Base-by-base conservation (phyloP, 2,113 vertebrate species). In the Phylloscopus trochiloides region DNA sequence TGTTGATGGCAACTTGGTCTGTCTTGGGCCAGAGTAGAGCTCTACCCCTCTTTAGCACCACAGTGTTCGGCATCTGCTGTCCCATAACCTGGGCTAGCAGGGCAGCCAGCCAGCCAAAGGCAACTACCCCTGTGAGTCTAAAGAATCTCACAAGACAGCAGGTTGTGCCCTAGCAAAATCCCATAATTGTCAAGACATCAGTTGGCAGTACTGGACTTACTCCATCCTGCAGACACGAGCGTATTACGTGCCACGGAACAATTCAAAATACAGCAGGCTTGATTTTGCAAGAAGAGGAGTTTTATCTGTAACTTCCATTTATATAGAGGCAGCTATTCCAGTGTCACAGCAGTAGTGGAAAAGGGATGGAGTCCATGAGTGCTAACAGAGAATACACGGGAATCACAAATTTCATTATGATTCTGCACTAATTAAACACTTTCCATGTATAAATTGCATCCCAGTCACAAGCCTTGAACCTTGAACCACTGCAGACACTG, bases 181-280 rank as follows among this genome's bases (percentile, higher is more conserved):
- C 31, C 18, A 29, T 29, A 1, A 2, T 6, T 72, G 52, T 38
- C 32, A 77, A 50, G 40, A 7, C 28, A 68, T 5, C 59, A 59
- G 34, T 0, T 63, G n/a, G 7, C 24, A 63, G 14, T 50, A 59
- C 10, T n/a, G 28, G 51, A n/a, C 52, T 54, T 59, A 34, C 5
- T 77, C 38, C 45, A 18, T 51, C 31, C 61, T 55, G 40, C 51
- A 75, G 47, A 47, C 7, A n/a, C 15, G 61, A 83, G 47, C 3
- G 7, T 18, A 57, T 10, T 4, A 3, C 0, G 0, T 25, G 8
- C 32, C 50, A 65, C 28, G 54, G 21, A 86, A 78, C 6, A 40
- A 36, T 13, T 28, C 16, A 50, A 68, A 68, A 45, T 12, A 59
- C 29, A 19, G 40, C 50, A 40, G 22, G 7, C 16, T 34, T 48